Conservation (phyloP, 2,888 invertebrate species). For the Tricholauxania praeusta region DNA sequence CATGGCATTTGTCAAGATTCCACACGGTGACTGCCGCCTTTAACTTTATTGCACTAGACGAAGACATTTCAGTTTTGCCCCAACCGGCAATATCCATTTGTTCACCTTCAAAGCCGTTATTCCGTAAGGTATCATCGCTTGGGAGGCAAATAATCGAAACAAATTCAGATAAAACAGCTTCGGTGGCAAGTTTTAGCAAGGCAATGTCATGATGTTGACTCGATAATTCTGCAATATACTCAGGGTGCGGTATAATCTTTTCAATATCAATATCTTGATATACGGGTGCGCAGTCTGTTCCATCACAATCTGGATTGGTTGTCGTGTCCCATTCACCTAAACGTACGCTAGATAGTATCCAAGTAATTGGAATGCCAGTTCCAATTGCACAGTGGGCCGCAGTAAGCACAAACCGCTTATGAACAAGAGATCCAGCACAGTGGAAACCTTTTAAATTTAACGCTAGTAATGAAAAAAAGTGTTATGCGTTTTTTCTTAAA, state of each 20-base stretch:
- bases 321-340: conserved; percentile 69
- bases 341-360: conserved; percentile 68
- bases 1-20: conserved; percentile 66
- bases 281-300: conserved; percentile 70
- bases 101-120: conserved; percentile 58
- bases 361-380: conserved; percentile 71
- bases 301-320: conserved; percentile 71
- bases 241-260: conserved; percentile 73
- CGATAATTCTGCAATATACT: conserved; percentile 70
- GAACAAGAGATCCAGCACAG: conserved; percentile 78
- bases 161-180: conserved; percentile 70
- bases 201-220: conserved; percentile 78
- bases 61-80: conserved; percentile 71
- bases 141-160: conserved; percentile 73
- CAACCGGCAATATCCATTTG: conserved; percentile 72
- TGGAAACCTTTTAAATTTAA: conserved; percentile 70
- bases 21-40: conserved; percentile 68
- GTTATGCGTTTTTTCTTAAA: background rate
- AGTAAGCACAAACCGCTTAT: conserved; percentile 73
- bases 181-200: conserved; percentile 71
- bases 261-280: conserved; percentile 73
- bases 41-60: conserved; percentile 67
- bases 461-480: background rate
- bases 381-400: conserved; percentile 79
- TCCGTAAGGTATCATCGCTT: conserved; percentile 48